Evolutionary conservation across 1,140 invertebrate species (phyloP).

Genomic region (Drosophila bipectinata): DNA sequence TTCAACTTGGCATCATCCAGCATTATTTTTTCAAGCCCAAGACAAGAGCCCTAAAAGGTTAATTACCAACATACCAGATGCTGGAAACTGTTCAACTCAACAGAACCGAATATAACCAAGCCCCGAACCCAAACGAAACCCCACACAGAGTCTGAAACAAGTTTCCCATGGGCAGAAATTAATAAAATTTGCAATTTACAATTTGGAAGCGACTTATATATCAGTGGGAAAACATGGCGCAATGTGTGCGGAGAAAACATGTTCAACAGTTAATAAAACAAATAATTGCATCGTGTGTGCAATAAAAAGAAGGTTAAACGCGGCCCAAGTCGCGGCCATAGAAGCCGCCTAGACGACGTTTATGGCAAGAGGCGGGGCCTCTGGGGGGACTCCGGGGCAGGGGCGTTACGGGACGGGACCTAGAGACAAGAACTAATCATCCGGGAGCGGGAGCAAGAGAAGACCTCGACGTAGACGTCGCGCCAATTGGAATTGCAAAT

Average conservation of each 20-base stretch:
- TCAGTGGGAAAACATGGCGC: conserved; percentile 49
- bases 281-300: conserved; percentile 80
- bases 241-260: conserved; percentile 58
- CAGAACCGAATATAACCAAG: conserved; percentile 14
- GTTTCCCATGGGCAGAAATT: conserved; percentile 62
- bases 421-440: conserved; percentile 58
- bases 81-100: too few relatives aligned
- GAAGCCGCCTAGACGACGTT: conserved; percentile 35
- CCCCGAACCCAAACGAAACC: conserved; percentile 17
- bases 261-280: conserved; percentile 83
- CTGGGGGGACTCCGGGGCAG: neutral
- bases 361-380: neutral
- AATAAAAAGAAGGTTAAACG: conserved; percentile 80
- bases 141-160: conserved; percentile 43
- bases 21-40: neutral
- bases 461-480: conserved; percentile 26
- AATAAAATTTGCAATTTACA: conserved; percentile 79
- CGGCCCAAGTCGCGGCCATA: conserved; percentile 37
- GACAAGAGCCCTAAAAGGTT: conserved; percentile 54
- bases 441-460: conserved; percentile 18
- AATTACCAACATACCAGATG: conserved; percentile 33
- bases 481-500: conserved; percentile 65
- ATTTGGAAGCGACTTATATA: conserved; percentile 64
- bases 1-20: too few relatives aligned
- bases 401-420: conserved; percentile 27